These are phyloP conservation scores for Kradibia gibbosae DNA, from an alignment of 1,140 invertebrate species.

Conservation along the genomic window DNA sequence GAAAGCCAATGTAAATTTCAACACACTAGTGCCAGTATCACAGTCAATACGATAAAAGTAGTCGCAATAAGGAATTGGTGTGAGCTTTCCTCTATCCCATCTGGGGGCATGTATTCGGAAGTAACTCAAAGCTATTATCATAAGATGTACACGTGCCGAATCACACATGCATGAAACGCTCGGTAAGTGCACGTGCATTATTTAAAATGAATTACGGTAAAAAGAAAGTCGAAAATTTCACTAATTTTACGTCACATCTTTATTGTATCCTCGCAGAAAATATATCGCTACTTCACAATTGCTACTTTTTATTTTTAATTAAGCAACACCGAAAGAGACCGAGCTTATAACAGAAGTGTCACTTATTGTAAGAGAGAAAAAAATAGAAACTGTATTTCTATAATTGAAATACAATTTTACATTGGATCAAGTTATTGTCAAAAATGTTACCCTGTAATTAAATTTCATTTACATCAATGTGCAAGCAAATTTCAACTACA, in stretches of 20 bases:
- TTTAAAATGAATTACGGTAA: background rate
- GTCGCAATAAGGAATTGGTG: background rate
- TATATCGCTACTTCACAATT: too few species aligned
- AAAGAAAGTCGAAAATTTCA: constrained; percentile 23
- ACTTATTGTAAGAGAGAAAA: too few species aligned
- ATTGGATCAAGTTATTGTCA: too few species aligned
- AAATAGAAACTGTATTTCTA: too few species aligned
- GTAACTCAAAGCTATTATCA: constrained; percentile 60
- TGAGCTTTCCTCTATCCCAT: constrained; percentile 51
- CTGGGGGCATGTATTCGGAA: constrained; percentile 69
- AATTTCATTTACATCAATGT: too few species aligned
- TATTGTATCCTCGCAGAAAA: background rate
- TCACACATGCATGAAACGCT: constrained; percentile 64
- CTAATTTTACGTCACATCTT: constrained; percentile 5
- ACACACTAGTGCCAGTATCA: background rate
- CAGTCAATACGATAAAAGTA: background rate
- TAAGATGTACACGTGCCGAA: constrained; percentile 61
- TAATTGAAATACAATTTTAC: too few species aligned
- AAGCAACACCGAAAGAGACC: too few species aligned
- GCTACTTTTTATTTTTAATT: too few species aligned
- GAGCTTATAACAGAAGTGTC: too few species aligned
- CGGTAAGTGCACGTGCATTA: background rate
- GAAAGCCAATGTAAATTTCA: too few species aligned
- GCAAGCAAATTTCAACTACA: too few species aligned
- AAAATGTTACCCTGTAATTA: too few species aligned